Conservation (phyloP, 2,888 invertebrate genomes). For the Chrysodeixis includens region DNA sequence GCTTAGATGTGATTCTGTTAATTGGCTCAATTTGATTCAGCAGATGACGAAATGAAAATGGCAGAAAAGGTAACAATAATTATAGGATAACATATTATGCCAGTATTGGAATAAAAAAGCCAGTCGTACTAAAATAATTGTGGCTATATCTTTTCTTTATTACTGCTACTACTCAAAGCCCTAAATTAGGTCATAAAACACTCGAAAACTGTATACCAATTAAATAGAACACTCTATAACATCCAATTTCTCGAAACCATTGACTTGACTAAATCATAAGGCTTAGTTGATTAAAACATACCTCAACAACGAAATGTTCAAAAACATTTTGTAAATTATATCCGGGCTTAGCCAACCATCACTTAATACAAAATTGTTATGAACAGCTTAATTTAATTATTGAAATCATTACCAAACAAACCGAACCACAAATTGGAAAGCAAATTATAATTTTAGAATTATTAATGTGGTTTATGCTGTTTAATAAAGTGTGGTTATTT, state of each 20-base stretch:
- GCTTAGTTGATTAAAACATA: conserved; percentile 2
- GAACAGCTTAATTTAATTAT: conserved; percentile 4
- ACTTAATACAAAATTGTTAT: conserved; percentile 2
- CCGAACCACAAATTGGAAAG: conserved; percentile 11
- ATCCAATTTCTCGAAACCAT: background rate
- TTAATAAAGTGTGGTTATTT: background rate
- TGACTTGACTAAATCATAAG: background rate
- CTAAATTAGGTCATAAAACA: too few relatives aligned
- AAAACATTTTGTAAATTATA: background rate
- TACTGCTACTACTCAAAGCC: too few relatives aligned
- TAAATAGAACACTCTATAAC: background rate
- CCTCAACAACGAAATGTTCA: background rate
- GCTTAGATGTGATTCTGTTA: too few relatives aligned
- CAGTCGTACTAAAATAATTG: too few relatives aligned
- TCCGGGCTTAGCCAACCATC: background rate
- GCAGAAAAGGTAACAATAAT: too few relatives aligned
- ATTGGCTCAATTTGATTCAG: too few relatives aligned
- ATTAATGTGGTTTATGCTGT: conserved; percentile 23
- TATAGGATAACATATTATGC: too few relatives aligned
- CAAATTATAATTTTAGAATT: conserved; percentile 24
- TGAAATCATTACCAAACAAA: conserved; percentile 18
- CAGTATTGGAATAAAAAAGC: too few relatives aligned
- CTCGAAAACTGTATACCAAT: background rate
- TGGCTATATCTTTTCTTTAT: too few relatives aligned
- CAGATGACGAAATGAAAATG: too few relatives aligned